Conservation (phyloP, 2,888 invertebrate genomes). For the Polylopha cassiicola region DNA sequence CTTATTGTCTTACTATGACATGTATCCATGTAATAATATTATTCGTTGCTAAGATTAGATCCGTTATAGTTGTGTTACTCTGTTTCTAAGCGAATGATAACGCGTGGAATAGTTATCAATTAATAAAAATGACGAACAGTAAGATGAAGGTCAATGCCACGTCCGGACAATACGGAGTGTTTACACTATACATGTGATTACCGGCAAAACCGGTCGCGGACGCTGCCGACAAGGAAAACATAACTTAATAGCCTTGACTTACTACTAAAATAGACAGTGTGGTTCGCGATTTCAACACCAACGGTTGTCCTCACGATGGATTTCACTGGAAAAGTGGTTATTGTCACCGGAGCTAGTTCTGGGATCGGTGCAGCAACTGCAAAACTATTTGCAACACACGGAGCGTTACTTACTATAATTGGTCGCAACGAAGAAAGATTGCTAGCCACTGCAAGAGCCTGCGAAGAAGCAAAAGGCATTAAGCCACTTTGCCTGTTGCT, state of each 20-base stretch:
- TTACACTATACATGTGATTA: conserved; percentile 11
- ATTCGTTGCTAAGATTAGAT: no score
- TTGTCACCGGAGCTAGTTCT: conserved; percentile 26
- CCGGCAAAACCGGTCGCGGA: conserved; percentile 4
- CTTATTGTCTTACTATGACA: no score
- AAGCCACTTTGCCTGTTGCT: conserved; percentile 16
- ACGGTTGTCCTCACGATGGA: conserved; percentile 21
- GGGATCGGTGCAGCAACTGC: conserved; percentile 28
- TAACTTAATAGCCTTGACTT: conserved; percentile 7
- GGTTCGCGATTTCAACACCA: not conserved
- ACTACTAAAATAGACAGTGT: conserved; percentile 3
- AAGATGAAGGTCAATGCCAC: no score
- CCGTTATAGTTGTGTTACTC: no score
- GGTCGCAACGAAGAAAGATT: conserved; percentile 25
- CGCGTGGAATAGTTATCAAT: no score
- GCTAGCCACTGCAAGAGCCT: conserved; percentile 12
- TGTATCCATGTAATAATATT: no score
- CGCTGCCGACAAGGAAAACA: conserved; percentile 7
- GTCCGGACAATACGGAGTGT: not conserved
- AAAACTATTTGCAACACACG: conserved; percentile 22
- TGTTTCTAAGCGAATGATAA: no score
- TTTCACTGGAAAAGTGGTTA: conserved; percentile 26
- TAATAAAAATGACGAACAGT: no score
- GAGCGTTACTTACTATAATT: conserved; percentile 23
- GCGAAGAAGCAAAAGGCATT: conserved; percentile 17